Evolutionary conservation across 1,140 invertebrate species (phyloP).

Genomic region (Neoseiulus cucumeris): DNA sequence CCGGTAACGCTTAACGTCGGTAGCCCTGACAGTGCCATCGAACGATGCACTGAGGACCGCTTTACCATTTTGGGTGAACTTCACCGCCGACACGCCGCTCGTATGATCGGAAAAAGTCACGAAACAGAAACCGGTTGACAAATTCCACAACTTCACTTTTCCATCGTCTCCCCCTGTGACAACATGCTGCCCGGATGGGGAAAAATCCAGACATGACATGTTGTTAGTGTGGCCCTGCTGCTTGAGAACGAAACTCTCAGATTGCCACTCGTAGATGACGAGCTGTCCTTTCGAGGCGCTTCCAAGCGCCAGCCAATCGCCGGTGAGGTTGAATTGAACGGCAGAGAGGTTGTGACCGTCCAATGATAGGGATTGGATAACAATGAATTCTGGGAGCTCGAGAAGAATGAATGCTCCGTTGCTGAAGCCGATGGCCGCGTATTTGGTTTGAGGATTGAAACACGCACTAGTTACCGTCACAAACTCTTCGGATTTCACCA

Average conservation of each 20-base stretch:
- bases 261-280: slow-evolving; percentile 97
- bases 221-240: slow-evolving; percentile 75
- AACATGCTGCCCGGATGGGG: slow-evolving; percentile 67
- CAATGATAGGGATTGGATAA: slow-evolving; percentile 67
- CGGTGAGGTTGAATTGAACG: slow-evolving; percentile 56
- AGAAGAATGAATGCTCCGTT: slow-evolving; percentile 70
- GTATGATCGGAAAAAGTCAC: slow-evolving; percentile 69
- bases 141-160: slow-evolving; percentile 92
- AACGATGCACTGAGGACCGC: slow-evolving; percentile 72
- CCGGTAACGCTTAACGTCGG: slow-evolving; percentile 75
- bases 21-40: slow-evolving; percentile 86
- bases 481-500: slow-evolving; percentile 34
- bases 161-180: slow-evolving; percentile 85
- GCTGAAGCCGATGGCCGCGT: slow-evolving; percentile 59
- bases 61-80: slow-evolving; percentile 73
- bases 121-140: slow-evolving; percentile 68
- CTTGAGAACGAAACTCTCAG: slow-evolving; percentile 93
- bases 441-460: slow-evolving; percentile 52
- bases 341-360: slow-evolving; percentile 50
- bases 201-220: slow-evolving; percentile 71
- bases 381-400: slow-evolving; percentile 72
- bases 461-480: slow-evolving; percentile 48
- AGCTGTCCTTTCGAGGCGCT: slow-evolving; percentile 51
- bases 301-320: slow-evolving; percentile 85
- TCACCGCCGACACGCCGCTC: slow-evolving; percentile 50